Conservation (phyloP, 2,797 vertebrate species). For the Yasuhikotakia modesta region DNA sequence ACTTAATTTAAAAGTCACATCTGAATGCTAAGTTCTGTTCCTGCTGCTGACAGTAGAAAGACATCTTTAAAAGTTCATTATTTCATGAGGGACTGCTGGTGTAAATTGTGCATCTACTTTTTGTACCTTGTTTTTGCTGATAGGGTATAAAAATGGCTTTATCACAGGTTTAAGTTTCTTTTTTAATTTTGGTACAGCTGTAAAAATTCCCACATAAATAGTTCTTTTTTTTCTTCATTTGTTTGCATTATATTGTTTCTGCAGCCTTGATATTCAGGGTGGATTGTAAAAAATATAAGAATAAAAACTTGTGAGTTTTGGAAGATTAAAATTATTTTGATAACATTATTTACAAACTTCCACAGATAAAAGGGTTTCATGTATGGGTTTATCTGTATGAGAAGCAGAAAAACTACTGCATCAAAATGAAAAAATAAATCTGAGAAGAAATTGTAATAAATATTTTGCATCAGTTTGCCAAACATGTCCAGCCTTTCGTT, state of each 20-base stretch:
- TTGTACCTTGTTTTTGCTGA: slow-evolving; percentile 65
- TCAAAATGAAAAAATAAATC: slow-evolving; percentile 55
- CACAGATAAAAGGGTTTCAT: slow-evolving; percentile 60
- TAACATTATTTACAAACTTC: slow-evolving; percentile 68
- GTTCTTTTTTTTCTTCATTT: slow-evolving; percentile 55
- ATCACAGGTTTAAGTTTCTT: slow-evolving; percentile 63
- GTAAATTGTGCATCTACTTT: slow-evolving; percentile 67
- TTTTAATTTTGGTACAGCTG: slow-evolving; percentile 68
- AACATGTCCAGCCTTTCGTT: slow-evolving; percentile 62
- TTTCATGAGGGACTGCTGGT: slow-evolving; percentile 68
- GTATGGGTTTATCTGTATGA: slow-evolving; percentile 65
- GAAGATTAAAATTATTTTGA: slow-evolving; percentile 69
- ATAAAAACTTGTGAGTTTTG: slow-evolving; percentile 69
- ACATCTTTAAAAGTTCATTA: slow-evolving; percentile 50
- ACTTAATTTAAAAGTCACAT: slow-evolving; percentile 38
- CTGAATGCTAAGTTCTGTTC: slow-evolving; percentile 35
- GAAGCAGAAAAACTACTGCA: slow-evolving; percentile 63
- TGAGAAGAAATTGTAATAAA: slow-evolving; percentile 67
- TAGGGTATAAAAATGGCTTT: slow-evolving; percentile 67
- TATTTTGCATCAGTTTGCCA: slow-evolving; percentile 71
- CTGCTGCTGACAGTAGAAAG: slow-evolving; percentile 57
- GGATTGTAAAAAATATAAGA: slow-evolving; percentile 69
- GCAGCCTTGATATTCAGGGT: slow-evolving; percentile 73
- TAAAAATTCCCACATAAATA: slow-evolving; percentile 64
- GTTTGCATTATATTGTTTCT: slow-evolving; percentile 68